Evolutionary conservation across 2,797 vertebrate genomes (phyloP).

Genomic region (Salmo trutta): DNA sequence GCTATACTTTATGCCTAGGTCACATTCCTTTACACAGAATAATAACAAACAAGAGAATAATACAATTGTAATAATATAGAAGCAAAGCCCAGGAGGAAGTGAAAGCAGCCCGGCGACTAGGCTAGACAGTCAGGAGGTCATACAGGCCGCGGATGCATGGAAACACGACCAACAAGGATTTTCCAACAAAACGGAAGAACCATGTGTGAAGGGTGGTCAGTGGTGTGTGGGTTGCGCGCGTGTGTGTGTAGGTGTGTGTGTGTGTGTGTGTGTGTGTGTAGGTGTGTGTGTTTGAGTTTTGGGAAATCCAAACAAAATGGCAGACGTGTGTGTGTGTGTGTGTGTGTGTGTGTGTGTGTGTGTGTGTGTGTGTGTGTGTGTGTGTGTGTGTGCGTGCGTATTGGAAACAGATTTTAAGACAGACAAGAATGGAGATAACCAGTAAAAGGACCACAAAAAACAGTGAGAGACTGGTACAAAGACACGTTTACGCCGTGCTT

Average conservation of each 20-base stretch:
- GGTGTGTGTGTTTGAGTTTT: slow-evolving; percentile 13
- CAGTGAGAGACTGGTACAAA: slow-evolving; percentile 82
- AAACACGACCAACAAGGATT: slow-evolving; percentile 80
- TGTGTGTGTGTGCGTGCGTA: not conserved
- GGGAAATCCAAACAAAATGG: slow-evolving; percentile 13
- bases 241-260: too few species aligned
- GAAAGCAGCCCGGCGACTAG: slow-evolving; percentile 82
- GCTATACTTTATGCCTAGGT: slow-evolving; percentile 89
- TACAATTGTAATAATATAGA: slow-evolving; percentile 59
- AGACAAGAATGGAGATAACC: slow-evolving; percentile 83
- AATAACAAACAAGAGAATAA: slow-evolving; percentile 33
- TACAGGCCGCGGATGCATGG: slow-evolving; percentile 93
- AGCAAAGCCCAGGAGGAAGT: slow-evolving; percentile 82
- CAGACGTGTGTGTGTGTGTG: slow-evolving; percentile 3
- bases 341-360: slow-evolving; percentile 5
- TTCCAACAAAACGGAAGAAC: slow-evolving; percentile 84
- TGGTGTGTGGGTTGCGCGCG: slow-evolving; percentile 21
- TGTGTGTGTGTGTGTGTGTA: not conserved
- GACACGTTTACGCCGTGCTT: slow-evolving; percentile 87
- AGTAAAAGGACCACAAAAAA: slow-evolving; percentile 84
- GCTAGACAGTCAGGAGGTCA: slow-evolving; percentile 76
- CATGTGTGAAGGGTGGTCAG: slow-evolving; percentile 48
- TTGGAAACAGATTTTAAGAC: slow-evolving; percentile 65
- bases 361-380: slow-evolving; percentile 15
- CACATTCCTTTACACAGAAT: slow-evolving; percentile 88